These are phyloP conservation scores for Oncorhynchus mykiss DNA, from an alignment of 2,113 vertebrate species.

Conservation along the genomic window DNA sequence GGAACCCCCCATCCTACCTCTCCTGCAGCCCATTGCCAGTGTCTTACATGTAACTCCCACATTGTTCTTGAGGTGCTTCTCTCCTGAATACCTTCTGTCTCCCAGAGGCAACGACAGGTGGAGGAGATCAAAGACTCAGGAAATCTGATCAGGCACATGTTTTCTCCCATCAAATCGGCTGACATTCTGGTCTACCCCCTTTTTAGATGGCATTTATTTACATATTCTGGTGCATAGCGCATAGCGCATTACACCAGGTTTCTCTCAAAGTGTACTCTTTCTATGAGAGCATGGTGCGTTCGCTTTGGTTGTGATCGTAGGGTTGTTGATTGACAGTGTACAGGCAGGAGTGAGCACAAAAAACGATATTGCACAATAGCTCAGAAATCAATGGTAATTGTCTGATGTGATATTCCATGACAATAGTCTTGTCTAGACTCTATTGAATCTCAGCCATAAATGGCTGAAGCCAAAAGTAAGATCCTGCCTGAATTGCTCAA, in stretches of 20 bases:
- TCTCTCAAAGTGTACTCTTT: too few relatives aligned
- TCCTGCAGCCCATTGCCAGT: slow-evolving; percentile 2
- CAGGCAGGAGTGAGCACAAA: too few relatives aligned
- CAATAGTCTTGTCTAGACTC: too few relatives aligned
- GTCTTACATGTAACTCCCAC: slow-evolving; percentile 18
- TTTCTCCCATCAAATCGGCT: slow-evolving; percentile 32
- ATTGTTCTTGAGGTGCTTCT: slow-evolving; percentile 43
- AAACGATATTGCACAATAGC: too few relatives aligned
- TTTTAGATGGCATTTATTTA: slow-evolving; percentile 13
- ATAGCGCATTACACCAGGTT: not conserved
- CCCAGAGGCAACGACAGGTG: slow-evolving; percentile 25
- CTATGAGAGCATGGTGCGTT: too few relatives aligned
- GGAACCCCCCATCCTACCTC: not conserved
- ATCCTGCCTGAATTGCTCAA: too few relatives aligned
- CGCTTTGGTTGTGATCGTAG: too few relatives aligned
- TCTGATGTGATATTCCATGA: too few relatives aligned
- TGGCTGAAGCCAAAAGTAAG: too few relatives aligned
- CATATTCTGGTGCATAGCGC: not conserved
- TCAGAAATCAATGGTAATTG: too few relatives aligned
- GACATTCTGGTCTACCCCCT: slow-evolving; percentile 29
- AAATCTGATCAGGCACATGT: slow-evolving; percentile 42
- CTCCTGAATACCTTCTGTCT: slow-evolving; percentile 35
- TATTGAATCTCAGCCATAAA: too few relatives aligned
- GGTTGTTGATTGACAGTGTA: too few relatives aligned
- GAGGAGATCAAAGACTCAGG: slow-evolving; percentile 40